Conservation (phyloP, 2,888 invertebrate species). For the Ceramica pisi region DNA sequence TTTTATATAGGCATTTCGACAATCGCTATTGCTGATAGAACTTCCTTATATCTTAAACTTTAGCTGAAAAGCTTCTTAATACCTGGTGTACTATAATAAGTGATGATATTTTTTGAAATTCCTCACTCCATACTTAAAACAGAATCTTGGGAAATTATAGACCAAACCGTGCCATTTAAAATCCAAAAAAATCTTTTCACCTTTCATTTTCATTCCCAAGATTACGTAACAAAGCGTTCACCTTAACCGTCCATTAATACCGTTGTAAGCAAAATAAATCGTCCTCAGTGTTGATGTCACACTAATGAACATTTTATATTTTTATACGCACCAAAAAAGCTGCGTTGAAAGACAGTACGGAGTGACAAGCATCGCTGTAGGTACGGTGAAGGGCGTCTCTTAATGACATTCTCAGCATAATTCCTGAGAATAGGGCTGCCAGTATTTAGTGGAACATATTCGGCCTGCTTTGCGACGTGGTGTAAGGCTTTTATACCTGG, state of each 20-base stretch:
- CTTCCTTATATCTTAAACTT: too few relatives aligned
- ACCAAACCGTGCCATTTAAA: not conserved
- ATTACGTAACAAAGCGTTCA: constrained; percentile 33
- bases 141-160: not conserved
- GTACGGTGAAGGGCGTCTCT: constrained; percentile 83
- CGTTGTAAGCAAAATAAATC: constrained; percentile 62
- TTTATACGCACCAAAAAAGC: constrained; percentile 81
- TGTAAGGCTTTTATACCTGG: constrained; percentile 21
- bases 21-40: too few relatives aligned
- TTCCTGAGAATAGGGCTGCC: constrained; percentile 64
- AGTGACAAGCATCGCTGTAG: constrained; percentile 89
- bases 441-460: constrained; percentile 18
- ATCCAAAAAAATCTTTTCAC: not conserved
- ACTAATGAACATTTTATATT: constrained; percentile 88
- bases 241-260: constrained; percentile 51
- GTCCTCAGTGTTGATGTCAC: constrained; percentile 75
- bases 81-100: too few relatives aligned
- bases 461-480: not conserved
- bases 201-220: constrained; percentile 24
- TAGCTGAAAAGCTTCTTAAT: not conserved
- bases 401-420: constrained; percentile 86
- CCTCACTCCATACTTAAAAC: not conserved
- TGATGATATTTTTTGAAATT: too few relatives aligned
- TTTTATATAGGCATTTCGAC: too few relatives aligned
- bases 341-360: constrained; percentile 83